A percentile compares a stretch with the other conserved stretches of the same genome.
Evolutionary conservation across 2,888 invertebrate genomes (phyloP).

Genomic region (Eupeodes luniger): DNA sequence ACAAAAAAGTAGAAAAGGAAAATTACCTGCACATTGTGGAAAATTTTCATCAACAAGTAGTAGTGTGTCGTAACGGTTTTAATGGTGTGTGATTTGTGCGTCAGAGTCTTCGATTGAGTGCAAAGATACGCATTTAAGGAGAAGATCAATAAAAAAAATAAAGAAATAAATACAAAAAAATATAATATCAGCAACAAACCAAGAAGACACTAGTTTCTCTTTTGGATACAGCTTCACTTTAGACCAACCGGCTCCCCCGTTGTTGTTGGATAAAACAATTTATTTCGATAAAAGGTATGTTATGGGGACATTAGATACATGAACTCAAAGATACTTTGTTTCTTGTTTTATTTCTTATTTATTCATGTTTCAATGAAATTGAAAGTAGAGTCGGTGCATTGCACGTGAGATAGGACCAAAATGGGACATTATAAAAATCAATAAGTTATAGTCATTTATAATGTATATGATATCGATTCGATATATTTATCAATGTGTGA

Average conservation of each 20-base stretch:
- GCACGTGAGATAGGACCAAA: neutral
- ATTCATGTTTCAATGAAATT: conserved; percentile 56
- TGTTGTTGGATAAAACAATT: conserved; percentile 55
- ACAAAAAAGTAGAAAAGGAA: conserved; percentile 35
- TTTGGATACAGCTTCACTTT: conserved; percentile 63
- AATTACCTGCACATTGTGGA: conserved; percentile 35
- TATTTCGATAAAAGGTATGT: conserved; percentile 70
- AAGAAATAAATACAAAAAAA: neutral
- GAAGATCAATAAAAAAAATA: conserved; percentile 55
- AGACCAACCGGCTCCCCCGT: conserved; percentile 55
- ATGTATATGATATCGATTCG: conserved; percentile 1
- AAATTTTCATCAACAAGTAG: conserved; percentile 41
- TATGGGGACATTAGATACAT: conserved; percentile 47
- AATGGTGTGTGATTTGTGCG: conserved; percentile 44
- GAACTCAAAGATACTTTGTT: conserved; percentile 22
- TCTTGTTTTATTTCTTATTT: neutral
- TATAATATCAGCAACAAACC: neutral
- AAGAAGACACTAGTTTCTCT: conserved; percentile 71
- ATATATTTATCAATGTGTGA: conserved; percentile 14
- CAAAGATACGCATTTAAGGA: conserved; percentile 70
- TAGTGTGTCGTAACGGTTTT: conserved; percentile 38
- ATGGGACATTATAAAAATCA: neutral
- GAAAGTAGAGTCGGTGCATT: conserved; percentile 51
- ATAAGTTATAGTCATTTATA: neutral
- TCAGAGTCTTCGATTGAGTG: conserved; percentile 57